Conservation (phyloP, 2,113 vertebrate species). For the Hemicordylus capensis region DNA sequence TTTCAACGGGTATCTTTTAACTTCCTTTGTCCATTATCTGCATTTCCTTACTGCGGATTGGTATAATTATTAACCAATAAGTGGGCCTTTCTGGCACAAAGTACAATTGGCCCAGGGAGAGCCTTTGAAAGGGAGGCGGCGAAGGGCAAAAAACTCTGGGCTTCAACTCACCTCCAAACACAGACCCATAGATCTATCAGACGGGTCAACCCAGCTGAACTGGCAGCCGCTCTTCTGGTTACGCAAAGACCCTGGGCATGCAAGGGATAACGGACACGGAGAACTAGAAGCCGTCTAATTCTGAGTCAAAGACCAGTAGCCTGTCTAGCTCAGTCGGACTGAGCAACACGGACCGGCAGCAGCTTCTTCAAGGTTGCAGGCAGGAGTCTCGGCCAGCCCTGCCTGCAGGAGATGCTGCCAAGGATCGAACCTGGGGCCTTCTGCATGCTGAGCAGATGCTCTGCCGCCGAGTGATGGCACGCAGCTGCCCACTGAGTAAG, state of each 20-base stretch:
- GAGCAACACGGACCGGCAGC: no score
- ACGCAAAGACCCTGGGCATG: neutral
- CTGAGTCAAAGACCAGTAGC: no score
- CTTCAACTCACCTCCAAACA: neutral
- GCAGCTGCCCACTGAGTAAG: neutral
- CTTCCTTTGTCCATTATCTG: neutral
- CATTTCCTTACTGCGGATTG: slow-evolving; percentile 9
- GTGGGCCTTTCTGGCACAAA: slow-evolving; percentile 24
- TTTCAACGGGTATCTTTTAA: slow-evolving; percentile 10
- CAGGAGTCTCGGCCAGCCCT: no score
- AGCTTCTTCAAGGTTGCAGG: no score
- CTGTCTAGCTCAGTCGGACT: no score
- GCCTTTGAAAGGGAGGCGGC: neutral
- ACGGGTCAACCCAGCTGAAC: neutral
- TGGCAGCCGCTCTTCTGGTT: neutral
- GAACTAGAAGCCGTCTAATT: no score
- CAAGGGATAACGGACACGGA: no score
- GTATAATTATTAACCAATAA: slow-evolving; percentile 36
- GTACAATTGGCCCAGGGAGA: neutral
- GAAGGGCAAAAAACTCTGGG: neutral
- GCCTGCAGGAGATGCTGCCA: no score
- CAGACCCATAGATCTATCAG: neutral
- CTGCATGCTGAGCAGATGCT: no score
- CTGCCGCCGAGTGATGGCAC: no score
- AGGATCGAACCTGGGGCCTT: no score